A percentile compares a stretch with the other conserved stretches of the same genome.
Conservation (phyloP, 92 coral and sea anemone species). For the Phenganax marumi region DNA sequence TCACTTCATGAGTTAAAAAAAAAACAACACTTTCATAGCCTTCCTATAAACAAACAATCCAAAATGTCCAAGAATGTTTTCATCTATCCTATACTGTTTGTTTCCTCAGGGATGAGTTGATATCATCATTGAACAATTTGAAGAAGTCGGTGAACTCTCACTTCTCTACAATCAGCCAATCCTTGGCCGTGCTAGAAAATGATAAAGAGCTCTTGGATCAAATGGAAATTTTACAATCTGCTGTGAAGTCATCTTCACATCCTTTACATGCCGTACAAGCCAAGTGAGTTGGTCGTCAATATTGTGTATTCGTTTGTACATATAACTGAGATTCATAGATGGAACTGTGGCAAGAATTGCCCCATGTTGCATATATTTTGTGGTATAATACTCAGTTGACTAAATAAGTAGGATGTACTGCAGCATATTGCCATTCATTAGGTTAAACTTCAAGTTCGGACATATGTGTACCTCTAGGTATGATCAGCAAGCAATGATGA, state of each 20-base stretch:
- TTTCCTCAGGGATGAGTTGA: conserved; percentile 72
- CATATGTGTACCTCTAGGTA: conserved; percentile 54
- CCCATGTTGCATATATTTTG: no score
- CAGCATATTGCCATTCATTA: no score
- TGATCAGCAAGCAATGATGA: conserved; percentile 78
- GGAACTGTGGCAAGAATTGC: not conserved
- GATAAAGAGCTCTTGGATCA: conserved; percentile 81
- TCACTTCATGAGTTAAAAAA: no score
- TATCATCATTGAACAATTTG: conserved; percentile 60
- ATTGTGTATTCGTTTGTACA: not conserved
- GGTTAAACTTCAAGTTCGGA: not conserved
- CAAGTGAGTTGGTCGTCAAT: conserved; percentile 64
- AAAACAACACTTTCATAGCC: no score
- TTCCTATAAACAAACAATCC: not conserved
- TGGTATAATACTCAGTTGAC: no score
- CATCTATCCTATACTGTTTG: not conserved
- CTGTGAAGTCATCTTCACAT: conserved; percentile 76
- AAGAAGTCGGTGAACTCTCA: conserved; percentile 69
- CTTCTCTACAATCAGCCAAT: conserved; percentile 68
- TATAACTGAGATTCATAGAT: not conserved
- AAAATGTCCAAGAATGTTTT: not conserved
- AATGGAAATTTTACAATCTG: conserved; percentile 76
- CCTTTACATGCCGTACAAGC: conserved; percentile 89
- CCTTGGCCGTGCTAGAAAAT: conserved; percentile 71
- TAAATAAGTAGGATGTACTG: no score